Evolutionary conservation across 2,797 vertebrate species (phyloP), one percentile per base, ranked within the genome.

Genomic region (Ctenosaura bakeri): DNA sequence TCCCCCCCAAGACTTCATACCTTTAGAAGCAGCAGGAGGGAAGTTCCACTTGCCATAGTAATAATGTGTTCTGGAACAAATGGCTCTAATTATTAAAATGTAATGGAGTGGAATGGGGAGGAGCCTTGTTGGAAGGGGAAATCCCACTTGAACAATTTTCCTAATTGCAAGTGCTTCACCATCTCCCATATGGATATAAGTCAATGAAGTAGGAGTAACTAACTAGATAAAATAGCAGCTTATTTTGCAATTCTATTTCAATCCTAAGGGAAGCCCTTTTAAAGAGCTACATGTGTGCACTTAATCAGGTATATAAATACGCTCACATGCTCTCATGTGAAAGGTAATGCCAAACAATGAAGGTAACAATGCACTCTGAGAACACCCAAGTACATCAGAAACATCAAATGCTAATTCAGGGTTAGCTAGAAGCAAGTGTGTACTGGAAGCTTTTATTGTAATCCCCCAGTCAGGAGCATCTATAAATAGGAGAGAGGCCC

Each of bases 141-240:
- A 90, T 82, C 78, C 89, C 78, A 66, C 69, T 85, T 89, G 88
- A 14, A 85, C 52, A 50, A 71, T 86, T 82, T 82, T 64, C 69
- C 69, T 86, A 87, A 83, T 62, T 90, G 76, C 83, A 26, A 64
- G 29, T 42, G 84, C 84, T 86, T 82, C 66, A 73, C 84, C 9
- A 54, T 81, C 46, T 74, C 69, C 54, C 32, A 29, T 46, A 22
- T 62, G 59, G 79, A 29, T 59, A 29, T 50, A 46, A 85, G 29
- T 82, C 46, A 64, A 64, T 83, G 66, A 90, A 87, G 24, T 52
- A 46, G 62, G 26, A 73, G 42, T 82, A 82, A 74, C 78, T 87
- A 90, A 90, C 29, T 26, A 86, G 89, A 90, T 59, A 38, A 62
- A 38, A 62, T 42, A 46, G n/a, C 62, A 46, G 22, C 62, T 38